Conservation (phyloP, 2,888 invertebrate genomes). For the Synergus gifuensis region DNA sequence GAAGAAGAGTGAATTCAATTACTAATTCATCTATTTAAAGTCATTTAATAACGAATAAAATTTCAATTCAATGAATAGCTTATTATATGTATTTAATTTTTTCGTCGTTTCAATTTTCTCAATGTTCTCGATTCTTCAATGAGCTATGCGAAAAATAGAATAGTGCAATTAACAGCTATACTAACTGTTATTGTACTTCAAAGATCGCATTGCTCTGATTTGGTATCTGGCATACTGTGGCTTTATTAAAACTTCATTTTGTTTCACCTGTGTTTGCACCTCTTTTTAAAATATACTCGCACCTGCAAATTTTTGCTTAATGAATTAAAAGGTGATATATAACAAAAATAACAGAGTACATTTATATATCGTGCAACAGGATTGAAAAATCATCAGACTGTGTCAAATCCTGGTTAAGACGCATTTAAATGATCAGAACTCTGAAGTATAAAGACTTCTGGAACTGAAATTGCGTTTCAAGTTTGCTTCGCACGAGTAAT, state of each 20-base stretch:
- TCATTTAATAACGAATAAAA: neutral
- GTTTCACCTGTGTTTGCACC: neutral
- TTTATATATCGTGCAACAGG: slow-evolving; percentile 1
- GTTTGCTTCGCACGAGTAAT: slow-evolving; percentile 27
- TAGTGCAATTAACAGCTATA: neutral
- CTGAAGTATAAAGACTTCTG: neutral
- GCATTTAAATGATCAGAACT: neutral
- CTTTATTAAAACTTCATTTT: neutral
- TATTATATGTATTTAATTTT: neutral
- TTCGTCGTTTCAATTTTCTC: neutral
- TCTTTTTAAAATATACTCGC: neutral
- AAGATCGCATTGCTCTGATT: neutral
- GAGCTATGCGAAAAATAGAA: neutral
- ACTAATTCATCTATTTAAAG: too few species aligned
- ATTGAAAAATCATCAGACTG: slow-evolving; percentile 27
- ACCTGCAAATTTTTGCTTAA: neutral
- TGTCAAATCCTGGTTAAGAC: slow-evolving; percentile 36
- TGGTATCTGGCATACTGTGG: neutral
- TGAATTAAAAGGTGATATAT: neutral
- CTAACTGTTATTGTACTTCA: neutral
- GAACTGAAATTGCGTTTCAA: neutral
- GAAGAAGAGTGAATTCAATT: too few species aligned
- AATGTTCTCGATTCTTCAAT: neutral
- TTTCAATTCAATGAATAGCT: neutral
- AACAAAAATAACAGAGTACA: neutral